Percentiles rank a stretch among this genome's conserved stretches.
phyloP scores from a whole-genome alignment of 1,140 invertebrate species.

The Diuraphis noxia region DNA sequence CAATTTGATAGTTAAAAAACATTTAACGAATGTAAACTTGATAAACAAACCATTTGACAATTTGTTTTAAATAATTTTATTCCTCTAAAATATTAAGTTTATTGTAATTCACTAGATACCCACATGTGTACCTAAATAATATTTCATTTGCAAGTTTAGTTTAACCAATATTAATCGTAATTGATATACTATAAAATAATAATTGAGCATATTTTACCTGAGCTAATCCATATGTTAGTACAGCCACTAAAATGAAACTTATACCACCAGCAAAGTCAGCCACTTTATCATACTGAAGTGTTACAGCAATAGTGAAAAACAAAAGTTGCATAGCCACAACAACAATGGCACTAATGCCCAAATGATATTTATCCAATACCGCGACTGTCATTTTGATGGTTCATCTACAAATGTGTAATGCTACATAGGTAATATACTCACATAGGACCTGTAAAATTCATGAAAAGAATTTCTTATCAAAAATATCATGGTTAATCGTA shows the following conservation, averaged over 20 bases:
- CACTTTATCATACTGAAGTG: slow-evolving; percentile 85
- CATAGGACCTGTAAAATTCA: neutral
- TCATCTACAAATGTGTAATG: neutral
- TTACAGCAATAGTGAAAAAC: slow-evolving; percentile 83
- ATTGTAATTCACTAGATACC: neutral
- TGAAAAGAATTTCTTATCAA: neutral
- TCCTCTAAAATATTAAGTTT: neutral
- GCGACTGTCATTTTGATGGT: neutral
- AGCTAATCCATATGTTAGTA: slow-evolving; percentile 83
- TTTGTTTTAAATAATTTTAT: neutral
- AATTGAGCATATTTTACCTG: slow-evolving; percentile 64
- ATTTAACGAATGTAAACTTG: neutral
- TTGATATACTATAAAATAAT: neutral
- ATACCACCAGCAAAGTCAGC: slow-evolving; percentile 90
- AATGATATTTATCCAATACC: slow-evolving; percentile 77
- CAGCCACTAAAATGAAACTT: slow-evolving; percentile 86
- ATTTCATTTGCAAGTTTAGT: neutral
- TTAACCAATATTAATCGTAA: neutral
- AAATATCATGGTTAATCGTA: neutral
- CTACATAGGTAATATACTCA: neutral
- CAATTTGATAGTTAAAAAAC: neutral
- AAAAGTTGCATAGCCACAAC: slow-evolving; percentile 84
- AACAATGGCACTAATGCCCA: slow-evolving; percentile 85
- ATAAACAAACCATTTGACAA: neutral
- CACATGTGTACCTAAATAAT: neutral